Conservation (phyloP, 1,140 invertebrate species). For the Notospermus geniculatus region DNA sequence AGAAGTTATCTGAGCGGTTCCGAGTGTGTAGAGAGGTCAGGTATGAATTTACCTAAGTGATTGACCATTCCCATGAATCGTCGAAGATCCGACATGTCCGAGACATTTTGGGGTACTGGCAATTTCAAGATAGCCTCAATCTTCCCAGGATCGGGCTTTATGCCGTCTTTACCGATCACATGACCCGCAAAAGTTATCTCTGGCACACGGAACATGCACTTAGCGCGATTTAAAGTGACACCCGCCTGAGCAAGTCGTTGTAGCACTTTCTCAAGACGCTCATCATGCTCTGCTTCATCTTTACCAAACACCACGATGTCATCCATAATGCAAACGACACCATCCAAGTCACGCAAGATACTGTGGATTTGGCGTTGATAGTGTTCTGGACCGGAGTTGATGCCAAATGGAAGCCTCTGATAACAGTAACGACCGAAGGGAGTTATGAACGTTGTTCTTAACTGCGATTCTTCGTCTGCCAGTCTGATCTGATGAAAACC, state of each 20-base stretch:
- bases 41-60: too few species aligned
- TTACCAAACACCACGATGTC: background rate
- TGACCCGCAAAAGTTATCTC: constrained; percentile 12
- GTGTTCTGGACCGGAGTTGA: background rate
- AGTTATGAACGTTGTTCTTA: background rate
- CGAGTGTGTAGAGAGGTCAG: too few species aligned
- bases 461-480: background rate
- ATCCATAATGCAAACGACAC: background rate
- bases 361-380: background rate
- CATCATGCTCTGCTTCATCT: background rate
- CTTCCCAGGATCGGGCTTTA: constrained; percentile 13
- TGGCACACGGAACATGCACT: background rate
- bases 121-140: constrained; percentile 15
- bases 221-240: background rate
- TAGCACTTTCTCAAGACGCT: background rate
- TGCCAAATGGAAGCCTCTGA: background rate
- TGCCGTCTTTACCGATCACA: constrained; percentile 3
- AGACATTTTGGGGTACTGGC: too few species aligned
- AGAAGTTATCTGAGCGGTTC: too few species aligned
- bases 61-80: too few species aligned
- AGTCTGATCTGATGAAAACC: background rate
- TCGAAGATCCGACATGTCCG: too few species aligned
- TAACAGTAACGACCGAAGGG: too few species aligned
- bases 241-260: background rate
- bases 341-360: background rate